phyloP scores from a whole-genome alignment of 35 echinoderm and acorn worm genomes.

The Apostichopus parvimensis region DNA sequence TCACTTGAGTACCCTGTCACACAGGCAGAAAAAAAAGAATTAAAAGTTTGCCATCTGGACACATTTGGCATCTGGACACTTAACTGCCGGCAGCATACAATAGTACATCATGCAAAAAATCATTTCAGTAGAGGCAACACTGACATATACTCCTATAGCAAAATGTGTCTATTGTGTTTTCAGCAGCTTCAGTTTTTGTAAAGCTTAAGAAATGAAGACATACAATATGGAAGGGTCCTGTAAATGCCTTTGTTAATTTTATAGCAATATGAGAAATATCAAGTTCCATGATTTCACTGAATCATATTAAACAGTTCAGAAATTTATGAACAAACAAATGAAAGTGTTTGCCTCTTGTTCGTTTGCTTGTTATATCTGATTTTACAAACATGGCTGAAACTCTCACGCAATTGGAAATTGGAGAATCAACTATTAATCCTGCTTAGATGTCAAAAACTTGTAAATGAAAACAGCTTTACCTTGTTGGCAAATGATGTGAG shows the following conservation, averaged over 20 bases:
- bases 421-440: too few relatives aligned
- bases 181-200: too few relatives aligned
- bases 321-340: too few relatives aligned
- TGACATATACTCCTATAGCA: not conserved
- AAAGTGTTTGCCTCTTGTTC: too few relatives aligned
- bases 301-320: too few relatives aligned
- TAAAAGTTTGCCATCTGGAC: not conserved
- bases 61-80: not conserved
- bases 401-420: too few relatives aligned
- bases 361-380: too few relatives aligned
- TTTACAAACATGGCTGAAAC: too few relatives aligned
- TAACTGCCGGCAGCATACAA: too few relatives aligned
- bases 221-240: too few relatives aligned
- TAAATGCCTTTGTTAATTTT: not conserved
- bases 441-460: not conserved
- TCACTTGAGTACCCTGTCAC: not conserved
- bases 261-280: not conserved
- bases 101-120: not conserved
- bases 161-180: too few relatives aligned
- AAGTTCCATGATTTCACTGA: too few relatives aligned
- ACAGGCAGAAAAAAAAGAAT: not conserved
- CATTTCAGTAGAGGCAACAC: not conserved
- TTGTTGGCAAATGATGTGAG: conserved; percentile 49
- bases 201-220: not conserved
- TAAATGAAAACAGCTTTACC: conserved; percentile 23